phyloP scores from a whole-genome alignment of 2,888 invertebrate species.

The Shargacucullia verbasci region DNA sequence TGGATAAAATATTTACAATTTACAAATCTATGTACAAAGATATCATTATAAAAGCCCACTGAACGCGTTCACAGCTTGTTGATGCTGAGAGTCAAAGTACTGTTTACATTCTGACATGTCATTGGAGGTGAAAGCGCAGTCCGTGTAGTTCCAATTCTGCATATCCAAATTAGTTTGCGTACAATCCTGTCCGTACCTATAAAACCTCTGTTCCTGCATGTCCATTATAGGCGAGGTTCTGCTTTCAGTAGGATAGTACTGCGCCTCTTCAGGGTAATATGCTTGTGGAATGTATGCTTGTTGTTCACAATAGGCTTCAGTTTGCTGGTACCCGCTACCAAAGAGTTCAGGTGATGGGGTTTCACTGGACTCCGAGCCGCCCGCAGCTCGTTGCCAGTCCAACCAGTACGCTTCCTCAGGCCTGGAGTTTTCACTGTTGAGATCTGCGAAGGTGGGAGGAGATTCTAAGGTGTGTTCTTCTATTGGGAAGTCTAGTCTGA shows the following conservation, averaged over 20 bases:
- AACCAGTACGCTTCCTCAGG: slow-evolving; percentile 90
- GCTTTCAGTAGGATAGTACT: slow-evolving; percentile 78
- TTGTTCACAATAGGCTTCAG: slow-evolving; percentile 81
- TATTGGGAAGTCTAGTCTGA: slow-evolving; percentile 90
- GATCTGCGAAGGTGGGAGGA: slow-evolving; percentile 92
- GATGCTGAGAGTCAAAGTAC: slow-evolving; percentile 76
- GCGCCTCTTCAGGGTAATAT: slow-evolving; percentile 83
- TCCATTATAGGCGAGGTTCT: slow-evolving; percentile 78
- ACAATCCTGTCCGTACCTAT: slow-evolving; percentile 79
- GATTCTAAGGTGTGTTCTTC: slow-evolving; percentile 88
- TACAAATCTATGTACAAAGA: slow-evolving; percentile 68
- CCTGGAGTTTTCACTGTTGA: slow-evolving; percentile 92
- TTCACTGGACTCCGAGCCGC: slow-evolving; percentile 86
- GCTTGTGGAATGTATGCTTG: slow-evolving; percentile 75
- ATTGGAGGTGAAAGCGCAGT: slow-evolving; percentile 76
- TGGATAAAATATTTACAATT: slow-evolving; percentile 66
- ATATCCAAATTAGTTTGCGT: slow-evolving; percentile 73
- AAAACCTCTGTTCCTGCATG: slow-evolving; percentile 78
- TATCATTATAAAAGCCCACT: slow-evolving; percentile 77
- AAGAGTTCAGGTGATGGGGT: slow-evolving; percentile 89
- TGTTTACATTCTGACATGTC: slow-evolving; percentile 76
- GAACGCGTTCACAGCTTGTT: slow-evolving; percentile 75
- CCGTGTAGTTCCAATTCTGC: slow-evolving; percentile 79
- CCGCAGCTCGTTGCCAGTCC: slow-evolving; percentile 87
- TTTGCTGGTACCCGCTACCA: slow-evolving; percentile 75